Base-by-base conservation (phyloP, 1,140 invertebrate genomes). In the Drosophila albomicans region DNA sequence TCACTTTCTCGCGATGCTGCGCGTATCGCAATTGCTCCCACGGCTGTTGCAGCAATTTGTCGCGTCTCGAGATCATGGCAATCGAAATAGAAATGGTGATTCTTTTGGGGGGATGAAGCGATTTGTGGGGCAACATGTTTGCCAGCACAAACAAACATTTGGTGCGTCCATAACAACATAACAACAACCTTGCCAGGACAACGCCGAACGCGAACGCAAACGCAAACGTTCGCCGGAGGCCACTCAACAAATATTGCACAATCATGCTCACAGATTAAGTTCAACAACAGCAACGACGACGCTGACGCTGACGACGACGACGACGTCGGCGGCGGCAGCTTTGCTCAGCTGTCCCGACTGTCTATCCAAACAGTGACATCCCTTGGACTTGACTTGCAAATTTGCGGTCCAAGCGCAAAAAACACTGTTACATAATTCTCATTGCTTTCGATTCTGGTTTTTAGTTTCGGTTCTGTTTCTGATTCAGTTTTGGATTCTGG, bases 1-100 rank as follows among this genome's bases (percentile, higher is more conserved):
- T 79, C 11, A 94, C 93, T 81, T 94, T 94, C 77, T 91, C 84
- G 57, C 93, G 75, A 75, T 94, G 93, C 71, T 93, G 91, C 48
- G 93, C 92, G 79, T 93, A 94, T 15, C 91, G 91, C 66, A 91
- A 74, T 73, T 93, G 79, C 75, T 93, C 86, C 93, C 93, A 94
- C 1, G 93, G 93, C 56, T 92, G 84, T 65, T 93, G 90, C 56
- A 93, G 78, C 49, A 94, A 85, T 85, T 93, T 93, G 72, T 94
- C 93, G 78, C 93, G 91, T 67, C 92, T 89, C 11, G 93, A 93
- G 75, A 93, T 92, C 93, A 93, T 93, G 35, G 69, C 58, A 63
- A 76, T 35, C 28, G 38, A 72, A 67, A 43, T 66, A n/a, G 35
- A 49, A 66, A 56, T 46, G 67, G 43, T 20, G 49, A 57, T 52